Evolutionary conservation across 2,888 invertebrate species (phyloP), one percentile per base, ranked within the genome.

Genomic region (Eumerus sabulonum): DNA sequence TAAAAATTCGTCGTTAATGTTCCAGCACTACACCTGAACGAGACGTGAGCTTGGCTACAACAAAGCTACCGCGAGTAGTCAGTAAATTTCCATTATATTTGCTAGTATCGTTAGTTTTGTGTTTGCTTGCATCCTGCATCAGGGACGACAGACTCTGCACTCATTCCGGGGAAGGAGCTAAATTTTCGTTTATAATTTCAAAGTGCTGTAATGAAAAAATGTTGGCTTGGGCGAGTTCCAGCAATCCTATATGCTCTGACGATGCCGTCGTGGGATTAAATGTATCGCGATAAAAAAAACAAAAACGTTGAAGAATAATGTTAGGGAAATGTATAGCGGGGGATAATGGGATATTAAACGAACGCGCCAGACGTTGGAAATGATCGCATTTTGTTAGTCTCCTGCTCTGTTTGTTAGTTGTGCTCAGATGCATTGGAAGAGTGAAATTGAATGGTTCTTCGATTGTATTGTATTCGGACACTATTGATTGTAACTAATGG

Each of bases 61-160:
- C 27, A 27, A 2, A 27, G 7, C 27, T 27, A 27, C 27, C 27
- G 27, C 27, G 3, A 27, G 27, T 27, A 4, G 64, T 70, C 42
- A 63, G 79, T 79, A 79, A 79, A 79, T 79, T 79, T 79, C 68
- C 79, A 79, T 79, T 79, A 74, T 73, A 79, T 64, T 74, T 79
- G 63, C 73, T 27, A 7, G 3, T 48, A 68, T 68, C 51, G 67
- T 62, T 67, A 44, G 42, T 57, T 44, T 36, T 27, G 17, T 50
- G 9, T 47, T 14, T 7, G 17, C 17, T 17, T n/a, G 13, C 17
- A n/a, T 38, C 11, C 42, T 53, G 47, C 57, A 57, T 63, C 53
- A 47, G 27, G 27, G 7, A 27, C 2, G 27, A 27, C n/a, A n/a
- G n/a, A n/a, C n/a, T n/a, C n/a, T n/a, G n/a, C n/a, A n/a, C n/a